A percentile compares a stretch with the other conserved stretches of the same genome.
Conservation (phyloP, 1,140 invertebrate genomes). For the Drosophila simulans region DNA sequence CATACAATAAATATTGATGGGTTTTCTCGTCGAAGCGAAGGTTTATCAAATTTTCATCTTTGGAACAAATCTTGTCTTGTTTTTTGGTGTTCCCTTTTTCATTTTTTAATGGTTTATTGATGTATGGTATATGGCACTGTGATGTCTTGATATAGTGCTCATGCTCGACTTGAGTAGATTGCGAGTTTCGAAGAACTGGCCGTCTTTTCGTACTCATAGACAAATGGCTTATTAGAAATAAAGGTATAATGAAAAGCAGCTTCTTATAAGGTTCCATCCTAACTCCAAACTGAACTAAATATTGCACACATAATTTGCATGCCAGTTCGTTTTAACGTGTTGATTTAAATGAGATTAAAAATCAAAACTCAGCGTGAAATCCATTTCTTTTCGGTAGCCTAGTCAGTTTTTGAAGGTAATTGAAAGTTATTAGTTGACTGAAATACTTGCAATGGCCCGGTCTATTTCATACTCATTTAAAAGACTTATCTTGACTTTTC, state of each 20-base stretch:
- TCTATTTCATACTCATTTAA: background rate
- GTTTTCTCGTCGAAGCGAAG: background rate
- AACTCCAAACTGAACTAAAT: no score
- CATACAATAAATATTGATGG: slow-evolving; percentile 9
- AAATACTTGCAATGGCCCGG: slow-evolving; percentile 11
- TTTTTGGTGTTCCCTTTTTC: no score
- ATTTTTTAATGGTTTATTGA: no score
- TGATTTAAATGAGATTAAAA: background rate
- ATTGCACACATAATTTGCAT: no score
- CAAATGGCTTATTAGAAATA: background rate
- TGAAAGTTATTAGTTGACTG: background rate
- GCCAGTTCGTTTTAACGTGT: no score
- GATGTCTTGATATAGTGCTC: slow-evolving; percentile 8
- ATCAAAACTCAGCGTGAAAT: slow-evolving; percentile 9
- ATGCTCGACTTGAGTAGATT: background rate
- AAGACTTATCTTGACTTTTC: background rate
- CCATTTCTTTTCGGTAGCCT: background rate
- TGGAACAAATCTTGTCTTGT: background rate
- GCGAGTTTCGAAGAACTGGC: background rate
- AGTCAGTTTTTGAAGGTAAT: no score
- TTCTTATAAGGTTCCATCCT: background rate
- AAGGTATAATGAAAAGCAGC: background rate
- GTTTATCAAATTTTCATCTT: background rate
- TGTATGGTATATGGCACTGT: slow-evolving; percentile 6
- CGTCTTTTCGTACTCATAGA: background rate